Conservation (phyloP, 2,797 vertebrate species). For the Poeciliopsis gracilis region DNA sequence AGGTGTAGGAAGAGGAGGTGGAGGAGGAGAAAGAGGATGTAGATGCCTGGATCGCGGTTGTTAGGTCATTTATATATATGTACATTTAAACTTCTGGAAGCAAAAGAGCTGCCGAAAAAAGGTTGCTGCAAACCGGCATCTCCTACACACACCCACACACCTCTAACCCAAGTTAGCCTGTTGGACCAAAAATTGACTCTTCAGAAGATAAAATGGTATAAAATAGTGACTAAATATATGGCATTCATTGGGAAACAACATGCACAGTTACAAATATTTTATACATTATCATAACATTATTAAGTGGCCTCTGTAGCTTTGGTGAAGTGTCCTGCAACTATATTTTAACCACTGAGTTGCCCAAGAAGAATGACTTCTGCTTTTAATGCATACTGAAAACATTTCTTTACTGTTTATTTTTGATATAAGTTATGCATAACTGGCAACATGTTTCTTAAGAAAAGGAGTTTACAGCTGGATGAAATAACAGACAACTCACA, state of each 20-base stretch:
- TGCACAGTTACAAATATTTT: background rate
- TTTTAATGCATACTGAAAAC: background rate
- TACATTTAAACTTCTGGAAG: conserved; percentile 50
- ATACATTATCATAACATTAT: background rate
- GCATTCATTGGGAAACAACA: background rate
- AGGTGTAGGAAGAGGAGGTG: conserved; percentile 29
- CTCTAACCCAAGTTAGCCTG: conserved; percentile 55
- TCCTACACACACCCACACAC: conserved; percentile 70
- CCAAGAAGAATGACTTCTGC: background rate
- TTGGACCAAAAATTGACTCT: conserved; percentile 39
- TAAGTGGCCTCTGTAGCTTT: background rate
- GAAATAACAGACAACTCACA: background rate
- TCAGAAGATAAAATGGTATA: conserved; percentile 35
- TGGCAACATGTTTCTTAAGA: conserved; percentile 1
- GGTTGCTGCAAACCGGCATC: conserved; percentile 53
- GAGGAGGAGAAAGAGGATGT: conserved; percentile 31
- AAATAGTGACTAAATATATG: conserved; percentile 9
- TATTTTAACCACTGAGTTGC: background rate
- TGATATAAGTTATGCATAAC: background rate
- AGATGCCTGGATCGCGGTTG: conserved; percentile 29
- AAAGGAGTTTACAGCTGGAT: conserved; percentile 7
- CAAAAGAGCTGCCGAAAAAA: conserved; percentile 46
- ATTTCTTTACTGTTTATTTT: background rate
- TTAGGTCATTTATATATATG: conserved; percentile 43
- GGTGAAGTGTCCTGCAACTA: background rate